Evolutionary conservation across 2,113 vertebrate species (phyloP), one percentile per base, ranked within the genome.

Genomic region (Chaenocephalus aceratus): DNA sequence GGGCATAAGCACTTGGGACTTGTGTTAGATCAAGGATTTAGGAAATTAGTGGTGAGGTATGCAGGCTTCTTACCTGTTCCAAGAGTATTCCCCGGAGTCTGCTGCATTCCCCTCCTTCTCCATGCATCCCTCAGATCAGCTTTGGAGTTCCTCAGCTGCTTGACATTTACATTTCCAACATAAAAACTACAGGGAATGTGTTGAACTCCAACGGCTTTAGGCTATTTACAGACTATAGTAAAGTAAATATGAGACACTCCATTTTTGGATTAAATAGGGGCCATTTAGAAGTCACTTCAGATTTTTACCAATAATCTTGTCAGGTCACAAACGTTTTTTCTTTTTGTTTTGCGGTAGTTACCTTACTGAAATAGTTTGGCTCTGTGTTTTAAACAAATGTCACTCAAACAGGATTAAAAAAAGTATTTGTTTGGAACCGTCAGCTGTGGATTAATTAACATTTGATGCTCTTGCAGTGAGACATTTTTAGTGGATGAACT

Each of bases 31-130:
- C 79, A 89, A 85, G 82, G 85, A 52, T 66, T 88, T 75, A 68
- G 72, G 41, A 86, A 89, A 85, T 84, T 57, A 73, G 73, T 64
- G 12, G 78, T 79, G 86, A 90, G 79, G 49, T 76, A 84, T 84
- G 72, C 6, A 15, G 77, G 68, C 77, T 80, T 69, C 84, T 65
- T 84, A 77, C 66, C 77, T 83, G 75, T 56, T 82, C 75, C 69
- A 82, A 84, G 62, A 54, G 45, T 74, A 71, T 83, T 87, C 84
- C 84, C 83, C 9, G 4, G 72, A 66, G 69, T 82, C 80, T 71
- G 66, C 76, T 72, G 34, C 46, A 45, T 16, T 74, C 34, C 54
- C 75, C 58, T 51, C 65, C 75, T 26, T 21, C 48, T 75, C 34
- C 75, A 57, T 68, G n/a, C 54, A 12, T 75, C 30, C 75, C 63